phyloP scores from a whole-genome alignment of 1,140 invertebrate species.

The Archivesica marissinica region DNA sequence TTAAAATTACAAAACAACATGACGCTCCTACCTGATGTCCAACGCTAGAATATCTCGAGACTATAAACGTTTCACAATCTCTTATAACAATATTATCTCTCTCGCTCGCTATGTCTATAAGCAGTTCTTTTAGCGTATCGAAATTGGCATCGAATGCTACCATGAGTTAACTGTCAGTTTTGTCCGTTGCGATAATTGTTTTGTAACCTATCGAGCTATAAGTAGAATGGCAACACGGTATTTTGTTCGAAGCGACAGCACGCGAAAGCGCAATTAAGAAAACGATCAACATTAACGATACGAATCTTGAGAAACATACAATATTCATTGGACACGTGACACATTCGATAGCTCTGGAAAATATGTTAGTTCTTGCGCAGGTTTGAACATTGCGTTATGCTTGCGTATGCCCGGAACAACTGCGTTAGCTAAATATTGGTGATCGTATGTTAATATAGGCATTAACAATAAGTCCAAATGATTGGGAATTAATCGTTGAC shows the following conservation, averaged over 20 bases:
- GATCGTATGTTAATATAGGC: no score
- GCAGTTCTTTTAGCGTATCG: background rate
- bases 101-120: background rate
- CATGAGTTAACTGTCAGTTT: background rate
- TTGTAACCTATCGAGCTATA: background rate
- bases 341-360: background rate
- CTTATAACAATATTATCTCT: background rate
- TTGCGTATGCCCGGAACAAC: no score
- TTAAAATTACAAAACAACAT: no score
- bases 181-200: slow-evolving; percentile 11
- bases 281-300: background rate
- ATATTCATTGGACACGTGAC: background rate
- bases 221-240: background rate
- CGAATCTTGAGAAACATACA: background rate
- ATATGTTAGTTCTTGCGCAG: no score
- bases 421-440: no score
- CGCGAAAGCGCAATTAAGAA: slow-evolving; percentile 17
- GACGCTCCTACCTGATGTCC: background rate
- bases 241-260: background rate
- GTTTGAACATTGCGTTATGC: no score
- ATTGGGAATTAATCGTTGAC: no score
- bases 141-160: background rate
- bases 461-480: no score
- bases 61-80: background rate
- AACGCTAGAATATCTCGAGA: background rate